Evolutionary conservation across 2,113 vertebrate genomes (phyloP), one percentile per base, ranked within the genome.

Genomic region (Cephalopterus ornatus): DNA sequence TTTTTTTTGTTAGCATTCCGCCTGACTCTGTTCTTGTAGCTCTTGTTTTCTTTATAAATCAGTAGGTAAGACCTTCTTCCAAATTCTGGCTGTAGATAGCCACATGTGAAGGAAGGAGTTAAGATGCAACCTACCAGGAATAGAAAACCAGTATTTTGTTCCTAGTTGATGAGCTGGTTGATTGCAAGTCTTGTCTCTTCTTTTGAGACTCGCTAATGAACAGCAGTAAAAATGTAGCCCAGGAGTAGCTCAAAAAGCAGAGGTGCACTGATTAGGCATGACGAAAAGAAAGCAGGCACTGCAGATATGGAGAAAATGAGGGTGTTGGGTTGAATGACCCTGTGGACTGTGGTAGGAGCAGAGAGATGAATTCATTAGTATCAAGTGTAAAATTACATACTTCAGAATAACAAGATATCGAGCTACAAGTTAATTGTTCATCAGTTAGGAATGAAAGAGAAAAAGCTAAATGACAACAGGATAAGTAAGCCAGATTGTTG

Each of bases 351-450:
- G 23, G 50, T 55, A 59, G 55, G 39, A 74, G 37, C 33, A 77
- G n/a, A 66, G 50, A 86, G n/a, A 62, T 62, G 5, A 50, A 80
- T 71, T 92, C 75, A 73, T 62, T 67, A 66, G 50, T 52, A 77
- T 63, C 37, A 66, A 22, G 6, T 86, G 39, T 47, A 52, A 96
- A 92, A 95, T 92, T 56, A 50, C 30, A 41, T 59, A 47, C 63
- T 91, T 85, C 58, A 71, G 46, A 91, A 74, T 71, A 89, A 44
- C 50, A 84, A 77, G 85, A 35, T 59, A 55, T 12, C 80, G 83
- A 92, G 75, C 83, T 86, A 49, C 55, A 88, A 91, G 78, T 72
- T 83, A 94, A 90, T 93, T 90, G 72, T n/a, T 93, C 56, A 85
- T 81, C 81, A 85, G 85, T 78, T 88, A 88, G 70, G 88, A 93